phyloP scores from a whole-genome alignment of 1,140 invertebrate genomes.

The Aphelenchoides avenae region DNA sequence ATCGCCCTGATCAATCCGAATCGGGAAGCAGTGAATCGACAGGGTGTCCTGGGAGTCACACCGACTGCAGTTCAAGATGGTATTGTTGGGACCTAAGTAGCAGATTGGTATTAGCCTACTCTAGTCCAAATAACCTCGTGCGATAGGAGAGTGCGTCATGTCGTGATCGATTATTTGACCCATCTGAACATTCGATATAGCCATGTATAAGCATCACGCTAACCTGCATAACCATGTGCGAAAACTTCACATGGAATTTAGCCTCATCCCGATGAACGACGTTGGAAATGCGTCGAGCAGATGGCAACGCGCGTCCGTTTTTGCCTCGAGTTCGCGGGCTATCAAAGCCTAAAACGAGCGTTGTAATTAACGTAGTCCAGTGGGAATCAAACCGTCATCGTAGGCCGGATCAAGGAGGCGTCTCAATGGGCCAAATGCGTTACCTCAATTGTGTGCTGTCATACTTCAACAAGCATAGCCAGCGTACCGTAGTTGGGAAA shows the following conservation, averaged over 20 bases:
- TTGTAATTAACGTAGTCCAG: background rate
- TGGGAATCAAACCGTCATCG: conserved; percentile 70
- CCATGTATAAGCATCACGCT: too few relatives aligned
- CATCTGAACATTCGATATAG: conserved; percentile 50
- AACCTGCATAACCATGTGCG: conserved; percentile 61
- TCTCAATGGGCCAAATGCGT: conserved; percentile 71
- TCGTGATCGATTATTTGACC: conserved; percentile 83
- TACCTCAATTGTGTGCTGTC: too few relatives aligned
- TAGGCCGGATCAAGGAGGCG: conserved; percentile 78
- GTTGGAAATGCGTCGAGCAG: conserved; percentile 79
- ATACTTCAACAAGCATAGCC: too few relatives aligned
- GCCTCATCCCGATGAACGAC: conserved; percentile 75
- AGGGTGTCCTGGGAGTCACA: conserved; percentile 54
- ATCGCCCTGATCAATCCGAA: conserved; percentile 65
- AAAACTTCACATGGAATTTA: conserved; percentile 47
- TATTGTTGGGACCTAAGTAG: conserved; percentile 45
- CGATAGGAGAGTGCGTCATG: conserved; percentile 81
- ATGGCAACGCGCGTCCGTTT: conserved; percentile 56
- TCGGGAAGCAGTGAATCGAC: conserved; percentile 64
- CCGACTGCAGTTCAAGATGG: conserved; percentile 52
- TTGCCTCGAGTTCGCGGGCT: conserved; percentile 26
- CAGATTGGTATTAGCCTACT: background rate
- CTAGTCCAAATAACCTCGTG: conserved; percentile 65
- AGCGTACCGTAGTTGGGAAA: conserved; percentile 77
- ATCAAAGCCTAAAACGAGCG: conserved; percentile 36